These are phyloP conservation scores for Frankliniella intonsa DNA, from an alignment of 2,888 invertebrate species.

Conservation along the genomic window DNA sequence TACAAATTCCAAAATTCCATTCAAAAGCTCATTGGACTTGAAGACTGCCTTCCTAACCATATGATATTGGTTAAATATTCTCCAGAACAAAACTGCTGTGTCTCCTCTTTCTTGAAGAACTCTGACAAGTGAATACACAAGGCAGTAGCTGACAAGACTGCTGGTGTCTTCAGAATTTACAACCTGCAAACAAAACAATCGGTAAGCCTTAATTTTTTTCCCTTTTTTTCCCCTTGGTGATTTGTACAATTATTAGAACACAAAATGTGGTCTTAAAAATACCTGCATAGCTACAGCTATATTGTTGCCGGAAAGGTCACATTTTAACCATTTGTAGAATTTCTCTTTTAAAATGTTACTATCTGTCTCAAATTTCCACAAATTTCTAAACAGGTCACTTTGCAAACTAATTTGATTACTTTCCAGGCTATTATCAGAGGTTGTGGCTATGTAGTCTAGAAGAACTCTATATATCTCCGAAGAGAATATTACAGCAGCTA, in stretches of 20 bases:
- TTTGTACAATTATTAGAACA: background rate
- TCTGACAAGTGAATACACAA: background rate
- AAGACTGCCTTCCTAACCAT: background rate
- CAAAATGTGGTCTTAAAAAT: background rate
- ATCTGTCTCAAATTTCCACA: background rate
- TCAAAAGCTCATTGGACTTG: background rate
- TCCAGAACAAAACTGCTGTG: background rate
- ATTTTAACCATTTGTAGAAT: background rate
- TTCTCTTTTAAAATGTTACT: background rate
- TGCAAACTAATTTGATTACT: background rate
- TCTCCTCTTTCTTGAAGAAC: background rate
- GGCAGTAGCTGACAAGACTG: background rate
- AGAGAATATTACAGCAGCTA: background rate
- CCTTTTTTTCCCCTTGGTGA: too few relatives aligned
- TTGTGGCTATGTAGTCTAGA: background rate
- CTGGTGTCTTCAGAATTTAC: background rate
- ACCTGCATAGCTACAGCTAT: conserved; percentile 1
- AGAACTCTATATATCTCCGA: background rate
- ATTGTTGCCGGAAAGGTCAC: background rate
- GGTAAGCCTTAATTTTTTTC: background rate
- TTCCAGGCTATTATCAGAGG: background rate
- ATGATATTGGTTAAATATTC: background rate
- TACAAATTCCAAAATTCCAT: background rate
- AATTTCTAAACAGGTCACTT: background rate
- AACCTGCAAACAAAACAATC: background rate